Conservation (phyloP, 2,888 invertebrate genomes). For the Ectemnius cavifrons region DNA sequence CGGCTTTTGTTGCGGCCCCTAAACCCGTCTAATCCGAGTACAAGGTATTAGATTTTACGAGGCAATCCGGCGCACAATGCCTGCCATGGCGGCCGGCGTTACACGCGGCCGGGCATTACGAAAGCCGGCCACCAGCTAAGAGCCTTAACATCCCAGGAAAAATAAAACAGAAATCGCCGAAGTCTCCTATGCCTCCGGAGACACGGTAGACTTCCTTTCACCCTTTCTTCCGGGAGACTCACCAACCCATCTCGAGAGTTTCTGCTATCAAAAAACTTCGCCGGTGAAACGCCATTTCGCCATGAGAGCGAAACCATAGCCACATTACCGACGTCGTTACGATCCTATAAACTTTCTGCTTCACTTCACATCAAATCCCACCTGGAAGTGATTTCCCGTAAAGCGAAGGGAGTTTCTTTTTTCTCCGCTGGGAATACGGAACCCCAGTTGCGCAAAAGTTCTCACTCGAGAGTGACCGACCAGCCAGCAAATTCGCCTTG, state of each 20-base stretch:
- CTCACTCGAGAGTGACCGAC: neutral
- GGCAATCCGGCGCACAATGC: conserved; percentile 51
- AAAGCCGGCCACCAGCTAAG: conserved; percentile 10
- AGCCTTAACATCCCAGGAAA: conserved; percentile 31
- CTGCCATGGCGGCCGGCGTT: conserved; percentile 23
- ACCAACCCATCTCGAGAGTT: neutral
- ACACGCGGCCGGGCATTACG: conserved; percentile 23
- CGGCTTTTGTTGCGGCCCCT: conserved; percentile 42
- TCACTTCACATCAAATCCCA: neutral
- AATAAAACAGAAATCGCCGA: conserved; percentile 1
- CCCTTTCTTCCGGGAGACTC: neutral
- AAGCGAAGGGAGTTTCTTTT: neutral
- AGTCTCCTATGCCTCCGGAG: neutral
- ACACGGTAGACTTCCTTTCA: neutral
- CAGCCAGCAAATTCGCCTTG: neutral
- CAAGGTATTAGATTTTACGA: conserved; percentile 61
- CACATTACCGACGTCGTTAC: neutral
- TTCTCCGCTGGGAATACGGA: neutral
- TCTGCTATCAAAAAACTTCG: neutral
- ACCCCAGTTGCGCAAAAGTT: neutral
- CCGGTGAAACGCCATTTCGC: too few relatives aligned
- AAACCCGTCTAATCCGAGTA: conserved; percentile 56
- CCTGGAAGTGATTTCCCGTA: neutral
- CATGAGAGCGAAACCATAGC: too few relatives aligned
- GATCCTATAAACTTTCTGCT: neutral